phyloP scores from a whole-genome alignment of 2,888 invertebrate species.

The Macrophya alboannulata region DNA sequence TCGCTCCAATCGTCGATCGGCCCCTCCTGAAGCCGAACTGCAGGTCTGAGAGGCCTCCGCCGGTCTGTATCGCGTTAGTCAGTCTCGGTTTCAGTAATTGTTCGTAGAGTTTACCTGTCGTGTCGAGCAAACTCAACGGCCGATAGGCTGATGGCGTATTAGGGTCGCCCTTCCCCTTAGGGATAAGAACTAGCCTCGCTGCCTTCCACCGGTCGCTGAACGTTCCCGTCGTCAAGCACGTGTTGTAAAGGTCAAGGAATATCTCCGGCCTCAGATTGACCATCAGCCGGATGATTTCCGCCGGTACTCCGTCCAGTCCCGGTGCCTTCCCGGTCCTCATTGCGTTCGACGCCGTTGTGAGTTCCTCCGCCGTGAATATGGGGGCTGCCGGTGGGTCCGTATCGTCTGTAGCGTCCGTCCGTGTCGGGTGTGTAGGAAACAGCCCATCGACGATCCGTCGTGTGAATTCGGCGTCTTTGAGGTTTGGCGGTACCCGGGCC shows the following conservation, averaged over 20 bases:
- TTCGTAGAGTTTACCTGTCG: conserved; percentile 68
- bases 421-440: conserved; percentile 57
- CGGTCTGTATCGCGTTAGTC: conserved; percentile 58
- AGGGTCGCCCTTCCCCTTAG: no score
- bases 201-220: conserved; percentile 53
- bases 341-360: conserved; percentile 46
- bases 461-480: conserved; percentile 55
- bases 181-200: conserved; percentile 56
- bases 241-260: conserved; percentile 58
- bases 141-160: no score
- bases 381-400: neutral
- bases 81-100: conserved; percentile 67
- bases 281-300: conserved; percentile 51
- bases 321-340: conserved; percentile 51
- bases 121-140: conserved; percentile 68
- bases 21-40: conserved; percentile 60
- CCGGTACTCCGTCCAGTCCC: conserved; percentile 54
- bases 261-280: conserved; percentile 51
- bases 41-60: conserved; percentile 55
- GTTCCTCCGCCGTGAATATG: conserved; percentile 53
- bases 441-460: conserved; percentile 57
- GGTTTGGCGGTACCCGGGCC: conserved; percentile 16
- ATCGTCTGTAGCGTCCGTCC: conserved; percentile 39
- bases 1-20: conserved; percentile 62
- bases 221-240: conserved; percentile 49